Percentiles rank a stretch among this genome's conserved stretches.
These are phyloP conservation scores for Beaufortia kweichowensis DNA, from an alignment of 2,113 vertebrate genomes.

Conservation along the genomic window DNA sequence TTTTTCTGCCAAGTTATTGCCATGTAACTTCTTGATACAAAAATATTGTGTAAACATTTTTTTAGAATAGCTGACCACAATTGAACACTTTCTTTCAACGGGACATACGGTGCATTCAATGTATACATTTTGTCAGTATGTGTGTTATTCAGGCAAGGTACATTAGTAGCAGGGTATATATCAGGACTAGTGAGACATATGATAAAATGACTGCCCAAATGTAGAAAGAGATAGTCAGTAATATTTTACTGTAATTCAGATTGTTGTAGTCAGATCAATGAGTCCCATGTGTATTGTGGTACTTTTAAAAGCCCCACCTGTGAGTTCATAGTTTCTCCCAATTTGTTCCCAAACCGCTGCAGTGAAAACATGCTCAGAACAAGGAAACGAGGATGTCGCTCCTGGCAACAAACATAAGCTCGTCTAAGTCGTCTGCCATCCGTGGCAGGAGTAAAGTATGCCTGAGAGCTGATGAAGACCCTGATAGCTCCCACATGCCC, in stretches of 20 bases:
- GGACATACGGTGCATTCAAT: no score
- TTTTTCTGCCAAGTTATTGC: neutral
- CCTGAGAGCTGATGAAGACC: slow-evolving; percentile 53
- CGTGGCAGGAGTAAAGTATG: slow-evolving; percentile 31
- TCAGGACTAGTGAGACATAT: no score
- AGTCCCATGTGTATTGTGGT: neutral
- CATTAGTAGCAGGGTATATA: no score
- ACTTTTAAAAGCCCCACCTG: neutral
- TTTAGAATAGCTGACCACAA: no score
- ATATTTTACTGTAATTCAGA: neutral
- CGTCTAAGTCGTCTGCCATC: slow-evolving; percentile 33
- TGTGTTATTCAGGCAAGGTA: no score
- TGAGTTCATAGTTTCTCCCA: neutral
- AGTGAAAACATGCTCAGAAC: slow-evolving; percentile 2
- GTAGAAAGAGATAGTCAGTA: no score
- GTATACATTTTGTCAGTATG: no score
- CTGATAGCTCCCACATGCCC: slow-evolving; percentile 63
- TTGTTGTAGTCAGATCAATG: neutral
- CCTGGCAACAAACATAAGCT: slow-evolving; percentile 8
- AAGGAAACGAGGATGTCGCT: slow-evolving; percentile 30
- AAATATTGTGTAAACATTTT: no score
- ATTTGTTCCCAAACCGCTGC: neutral
- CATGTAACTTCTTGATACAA: no score
- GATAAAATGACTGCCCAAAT: no score
- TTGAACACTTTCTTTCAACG: no score